Evolutionary conservation across 1,140 invertebrate genomes (phyloP).

Genomic region (Drosophila obscura): DNA sequence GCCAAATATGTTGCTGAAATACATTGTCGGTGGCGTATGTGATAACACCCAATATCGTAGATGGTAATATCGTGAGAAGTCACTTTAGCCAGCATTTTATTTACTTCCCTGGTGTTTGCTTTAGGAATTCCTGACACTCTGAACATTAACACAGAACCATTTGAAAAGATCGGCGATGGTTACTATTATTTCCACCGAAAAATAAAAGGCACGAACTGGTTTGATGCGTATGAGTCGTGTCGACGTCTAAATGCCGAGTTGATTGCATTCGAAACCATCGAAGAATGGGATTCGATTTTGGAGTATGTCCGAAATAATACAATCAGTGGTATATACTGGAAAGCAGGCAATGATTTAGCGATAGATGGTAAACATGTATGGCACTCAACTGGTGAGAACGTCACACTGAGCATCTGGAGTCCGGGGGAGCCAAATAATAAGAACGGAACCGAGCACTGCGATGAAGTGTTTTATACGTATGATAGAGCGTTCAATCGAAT

Average conservation of each 20-base stretch:
- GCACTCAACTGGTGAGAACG: slow-evolving; percentile 17
- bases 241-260: slow-evolving; percentile 5
- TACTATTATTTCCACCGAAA: slow-evolving; percentile 20
- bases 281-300: slow-evolving; percentile 14
- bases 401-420: slow-evolving; percentile 18
- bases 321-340: slow-evolving; percentile 19
- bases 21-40: background rate
- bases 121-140: background rate
- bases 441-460: slow-evolving; percentile 24
- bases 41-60: background rate
- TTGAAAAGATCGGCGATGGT: slow-evolving; percentile 13
- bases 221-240: slow-evolving; percentile 11
- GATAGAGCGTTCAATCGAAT: background rate
- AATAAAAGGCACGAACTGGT: slow-evolving; percentile 16
- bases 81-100: background rate
- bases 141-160: slow-evolving; percentile 6
- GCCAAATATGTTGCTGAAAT: too few relatives aligned
- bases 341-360: slow-evolving; percentile 28
- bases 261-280: slow-evolving; percentile 7
- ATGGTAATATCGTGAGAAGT: background rate
- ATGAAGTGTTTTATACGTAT: background rate
- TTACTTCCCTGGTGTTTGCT: background rate
- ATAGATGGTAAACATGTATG: slow-evolving; percentile 15
- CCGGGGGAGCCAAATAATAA: slow-evolving; percentile 31
- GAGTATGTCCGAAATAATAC: background rate